Evolutionary conservation across 2,113 vertebrate genomes (phyloP).

Genomic region (Sphyrna mokarran): DNA sequence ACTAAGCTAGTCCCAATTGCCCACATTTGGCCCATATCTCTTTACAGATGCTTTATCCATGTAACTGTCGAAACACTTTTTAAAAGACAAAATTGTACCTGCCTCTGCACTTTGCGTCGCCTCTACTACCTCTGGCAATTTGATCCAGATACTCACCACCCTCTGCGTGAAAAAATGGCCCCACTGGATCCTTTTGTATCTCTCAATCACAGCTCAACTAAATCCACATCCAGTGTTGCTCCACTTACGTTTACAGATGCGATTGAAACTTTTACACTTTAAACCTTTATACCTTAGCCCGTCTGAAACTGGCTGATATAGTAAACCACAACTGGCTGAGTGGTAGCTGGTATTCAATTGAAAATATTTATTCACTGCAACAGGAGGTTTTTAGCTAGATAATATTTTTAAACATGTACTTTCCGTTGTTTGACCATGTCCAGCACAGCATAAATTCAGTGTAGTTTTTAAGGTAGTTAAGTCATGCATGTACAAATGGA

Average conservation of each 20-base stretch:
- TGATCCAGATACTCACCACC: too few relatives aligned
- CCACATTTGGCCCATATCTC: too few relatives aligned
- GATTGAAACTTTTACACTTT: too few relatives aligned
- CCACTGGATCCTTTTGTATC: too few relatives aligned
- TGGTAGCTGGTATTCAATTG: neutral
- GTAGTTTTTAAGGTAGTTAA: neutral
- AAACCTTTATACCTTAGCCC: neutral
- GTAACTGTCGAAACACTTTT: too few relatives aligned
- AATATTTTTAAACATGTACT: neutral
- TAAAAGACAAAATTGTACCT: too few relatives aligned
- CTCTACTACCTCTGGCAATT: too few relatives aligned
- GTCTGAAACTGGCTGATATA: too few relatives aligned
- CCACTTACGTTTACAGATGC: neutral
- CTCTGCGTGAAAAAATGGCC: too few relatives aligned
- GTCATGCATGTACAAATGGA: neutral
- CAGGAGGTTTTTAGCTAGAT: neutral
- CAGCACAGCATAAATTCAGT: neutral
- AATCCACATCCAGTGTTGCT: neutral
- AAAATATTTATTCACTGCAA: constrained; percentile 13
- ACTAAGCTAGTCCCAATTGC: too few relatives aligned
- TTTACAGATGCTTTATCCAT: too few relatives aligned
- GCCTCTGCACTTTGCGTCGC: too few relatives aligned
- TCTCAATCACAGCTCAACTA: neutral
- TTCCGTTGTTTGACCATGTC: neutral
- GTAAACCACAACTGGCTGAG: neutral